Base-by-base conservation (phyloP, 2,888 invertebrate genomes). In the Tineola bisselliella region DNA sequence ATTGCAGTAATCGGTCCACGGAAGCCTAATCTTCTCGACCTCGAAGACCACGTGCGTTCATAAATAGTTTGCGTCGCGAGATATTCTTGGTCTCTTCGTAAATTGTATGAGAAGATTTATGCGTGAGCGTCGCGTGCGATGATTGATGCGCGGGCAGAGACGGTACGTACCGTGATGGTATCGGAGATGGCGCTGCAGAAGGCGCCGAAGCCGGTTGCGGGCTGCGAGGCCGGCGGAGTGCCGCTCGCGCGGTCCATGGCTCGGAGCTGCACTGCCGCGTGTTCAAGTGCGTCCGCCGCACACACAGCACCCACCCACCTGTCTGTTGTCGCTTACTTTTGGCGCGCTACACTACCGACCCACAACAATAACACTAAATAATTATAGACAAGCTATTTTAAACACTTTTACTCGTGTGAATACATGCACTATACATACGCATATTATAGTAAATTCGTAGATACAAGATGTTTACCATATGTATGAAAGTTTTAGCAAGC, bases 111-210 rank as follows among this genome's bases (percentile, higher is more conserved):
- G 12, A 8, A 44, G 54, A 56, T 62, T 44, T 48, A 25, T 25
- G 25, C 25, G 25, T 25, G 25, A 56, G 60, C 44, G 25, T 56
- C 48, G 48, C 60, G 25, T 25, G 25, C 2, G 25, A 25, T 25
- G 25, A 38, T n/a, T 10, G 60, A 60, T 60, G 60, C 60, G 61
- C 61, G 61, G 18, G 44, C 19, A 57, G 19, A 12, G 15, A 38
- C 30, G 25, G 69, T 78, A 86, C 86, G 74, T 87, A 87, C 86
- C 82, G 87, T 78, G 71, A 87, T 68, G 66, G 86, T 84, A 73
- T 84, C 87, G 67, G 86, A 81, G 78, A 87, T 75, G 69, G 87
- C 87, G 79, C 70, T 83, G 81, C 87, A 87, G 79, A 87, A 84
- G 71, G 86, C 86, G 70, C 86, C 83, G 76, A 87, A 87, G 75